These are phyloP conservation scores for Candoia aspera DNA, from an alignment of 2,113 vertebrate genomes.

Conservation along the genomic window DNA sequence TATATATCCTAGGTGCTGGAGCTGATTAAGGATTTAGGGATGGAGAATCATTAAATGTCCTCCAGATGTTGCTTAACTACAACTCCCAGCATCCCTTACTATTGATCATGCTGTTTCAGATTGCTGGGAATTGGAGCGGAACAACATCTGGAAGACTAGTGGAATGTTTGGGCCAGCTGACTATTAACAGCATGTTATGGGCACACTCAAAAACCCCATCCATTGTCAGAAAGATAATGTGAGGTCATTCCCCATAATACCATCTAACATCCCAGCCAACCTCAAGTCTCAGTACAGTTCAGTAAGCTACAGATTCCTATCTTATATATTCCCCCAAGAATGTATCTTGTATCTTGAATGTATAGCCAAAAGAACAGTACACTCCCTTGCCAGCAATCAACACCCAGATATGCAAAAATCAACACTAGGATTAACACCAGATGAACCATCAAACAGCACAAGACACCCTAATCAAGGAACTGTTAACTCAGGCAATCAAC, in stretches of 20 bases:
- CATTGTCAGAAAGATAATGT: neutral
- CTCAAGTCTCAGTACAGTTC: neutral
- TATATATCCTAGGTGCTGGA: neutral
- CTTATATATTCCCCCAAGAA: neutral
- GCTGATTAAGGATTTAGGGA: neutral
- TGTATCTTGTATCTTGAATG: too few relatives aligned
- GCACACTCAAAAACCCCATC: neutral
- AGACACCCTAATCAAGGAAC: too few relatives aligned
- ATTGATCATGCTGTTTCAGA: neutral
- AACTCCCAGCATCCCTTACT: neutral
- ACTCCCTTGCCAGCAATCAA: too few relatives aligned
- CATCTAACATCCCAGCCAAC: neutral
- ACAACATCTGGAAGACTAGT: neutral
- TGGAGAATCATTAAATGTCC: neutral
- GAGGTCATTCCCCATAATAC: neutral
- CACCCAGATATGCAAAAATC: too few relatives aligned
- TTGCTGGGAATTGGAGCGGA: neutral
- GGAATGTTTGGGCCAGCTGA: neutral
- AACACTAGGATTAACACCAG: too few relatives aligned
- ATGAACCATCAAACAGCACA: too few relatives aligned
- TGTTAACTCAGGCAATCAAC: too few relatives aligned
- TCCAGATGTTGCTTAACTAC: neutral
- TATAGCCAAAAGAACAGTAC: too few relatives aligned
- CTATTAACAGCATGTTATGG: neutral
- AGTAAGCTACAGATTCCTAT: neutral